Conservation (phyloP, 2,888 invertebrate species). For the Athrips mouffetella region DNA sequence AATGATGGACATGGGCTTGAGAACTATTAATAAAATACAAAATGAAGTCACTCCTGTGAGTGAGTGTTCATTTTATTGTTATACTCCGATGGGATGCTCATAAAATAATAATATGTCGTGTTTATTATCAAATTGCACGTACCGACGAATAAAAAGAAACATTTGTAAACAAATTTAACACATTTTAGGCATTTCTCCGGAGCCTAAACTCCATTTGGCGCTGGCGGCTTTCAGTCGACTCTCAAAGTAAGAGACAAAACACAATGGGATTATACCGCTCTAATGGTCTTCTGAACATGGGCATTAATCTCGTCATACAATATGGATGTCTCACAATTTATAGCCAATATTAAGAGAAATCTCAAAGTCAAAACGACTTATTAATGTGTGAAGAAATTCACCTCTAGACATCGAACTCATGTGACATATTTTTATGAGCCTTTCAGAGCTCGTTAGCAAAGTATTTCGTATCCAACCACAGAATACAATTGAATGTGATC, state of each 20-base stretch:
- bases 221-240: constrained; percentile 54
- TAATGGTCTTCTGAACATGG: constrained; percentile 74
- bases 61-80: no score
- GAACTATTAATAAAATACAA: no score
- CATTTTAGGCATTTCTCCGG: constrained; percentile 53
- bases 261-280: constrained; percentile 73
- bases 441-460: constrained; percentile 63
- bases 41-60: no score
- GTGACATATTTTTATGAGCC: constrained; percentile 41
- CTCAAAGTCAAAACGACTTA: constrained; percentile 71
- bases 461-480: constrained; percentile 56
- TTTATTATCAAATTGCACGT: no score
- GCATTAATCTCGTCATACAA: constrained; percentile 76
- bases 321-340: constrained; percentile 75
- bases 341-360: constrained; percentile 60
- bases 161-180: constrained; percentile 57
- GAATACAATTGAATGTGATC: constrained; percentile 76
- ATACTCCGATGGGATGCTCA: no score
- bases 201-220: constrained; percentile 47
- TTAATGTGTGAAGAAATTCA: constrained; percentile 76
- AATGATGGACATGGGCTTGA: no score
- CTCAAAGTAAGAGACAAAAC: constrained; percentile 58
- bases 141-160: constrained; percentile 19
- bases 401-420: constrained; percentile 51
- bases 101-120: no score